A percentile compares a stretch with the other conserved stretches of the same genome.
Evolutionary conservation across 64 coral and sea anemone species (phyloP).

Genomic region (Montipora sp.): DNA sequence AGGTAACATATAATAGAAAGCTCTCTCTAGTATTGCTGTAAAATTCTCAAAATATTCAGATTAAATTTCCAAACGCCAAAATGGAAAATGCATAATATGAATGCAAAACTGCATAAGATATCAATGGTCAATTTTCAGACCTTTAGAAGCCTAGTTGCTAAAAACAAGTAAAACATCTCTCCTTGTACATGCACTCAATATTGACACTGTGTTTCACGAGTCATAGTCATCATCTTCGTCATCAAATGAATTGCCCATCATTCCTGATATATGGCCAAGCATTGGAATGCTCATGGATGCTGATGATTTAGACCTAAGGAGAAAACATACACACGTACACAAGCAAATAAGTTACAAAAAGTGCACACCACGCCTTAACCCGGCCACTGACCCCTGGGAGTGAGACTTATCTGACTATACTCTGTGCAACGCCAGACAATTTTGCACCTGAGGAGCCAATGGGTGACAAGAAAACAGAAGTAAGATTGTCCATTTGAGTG

Average conservation of each 20-base stretch:
- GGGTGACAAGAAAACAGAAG: no score
- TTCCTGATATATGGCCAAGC: slow-evolving; percentile 25
- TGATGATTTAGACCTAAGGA: slow-evolving; percentile 5
- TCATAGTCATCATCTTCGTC: slow-evolving; percentile 78
- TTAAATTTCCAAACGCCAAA: neutral
- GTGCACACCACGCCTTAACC: no score
- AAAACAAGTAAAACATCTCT: slow-evolving; percentile 34
- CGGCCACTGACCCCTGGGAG: no score
- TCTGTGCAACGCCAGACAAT: no score
- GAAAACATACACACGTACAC: neutral
- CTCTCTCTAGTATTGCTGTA: neutral
- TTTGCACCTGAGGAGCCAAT: no score
- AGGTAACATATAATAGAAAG: slow-evolving; percentile 8
- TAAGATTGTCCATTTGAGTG: no score
- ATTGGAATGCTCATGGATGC: neutral
- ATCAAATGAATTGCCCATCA: slow-evolving; percentile 59
- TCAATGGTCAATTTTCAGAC: neutral
- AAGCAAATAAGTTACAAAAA: no score
- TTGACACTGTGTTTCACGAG: slow-evolving; percentile 21
- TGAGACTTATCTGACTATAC: no score
- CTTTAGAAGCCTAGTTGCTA: neutral
- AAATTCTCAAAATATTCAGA: neutral
- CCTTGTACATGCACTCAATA: neutral
- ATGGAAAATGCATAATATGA: neutral
- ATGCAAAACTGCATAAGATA: slow-evolving; percentile 17